A percentile compares a stretch with the other conserved stretches of the same genome.
phyloP scores from a whole-genome alignment of 2,113 vertebrate species.

The Ciconia stormi region DNA sequence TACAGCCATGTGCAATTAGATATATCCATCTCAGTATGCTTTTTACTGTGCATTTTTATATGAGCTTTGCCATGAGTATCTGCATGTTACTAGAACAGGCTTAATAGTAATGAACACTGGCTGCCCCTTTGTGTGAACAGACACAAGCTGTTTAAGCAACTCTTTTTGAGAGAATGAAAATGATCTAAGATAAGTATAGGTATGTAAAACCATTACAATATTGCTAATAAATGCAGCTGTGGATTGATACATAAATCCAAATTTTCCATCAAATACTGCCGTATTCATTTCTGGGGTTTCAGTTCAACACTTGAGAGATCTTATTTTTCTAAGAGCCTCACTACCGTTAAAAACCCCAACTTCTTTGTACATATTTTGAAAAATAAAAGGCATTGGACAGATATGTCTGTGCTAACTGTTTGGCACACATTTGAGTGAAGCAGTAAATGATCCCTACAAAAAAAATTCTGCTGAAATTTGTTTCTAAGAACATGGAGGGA shows the following conservation, averaged over 20 bases:
- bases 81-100: neutral
- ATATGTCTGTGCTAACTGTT: neutral
- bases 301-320: neutral
- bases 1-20: neutral
- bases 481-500: neutral
- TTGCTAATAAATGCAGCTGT: neutral
- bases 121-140: neutral
- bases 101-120: neutral
- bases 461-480: neutral
- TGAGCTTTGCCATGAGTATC: neutral
- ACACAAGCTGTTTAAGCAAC: neutral
- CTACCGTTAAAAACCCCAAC: neutral
- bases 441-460: neutral
- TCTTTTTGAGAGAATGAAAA: neutral
- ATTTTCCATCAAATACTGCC: neutral
- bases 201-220: neutral
- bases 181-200: neutral
- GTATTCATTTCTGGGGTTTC: neutral
- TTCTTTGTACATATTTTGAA: neutral
- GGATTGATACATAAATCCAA: neutral
- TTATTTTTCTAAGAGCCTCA: neutral
- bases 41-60: neutral
- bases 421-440: neutral
- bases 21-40: neutral
- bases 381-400: neutral